Conservation (phyloP, 2,113 vertebrate genomes). For the Scalopus aquaticus region DNA sequence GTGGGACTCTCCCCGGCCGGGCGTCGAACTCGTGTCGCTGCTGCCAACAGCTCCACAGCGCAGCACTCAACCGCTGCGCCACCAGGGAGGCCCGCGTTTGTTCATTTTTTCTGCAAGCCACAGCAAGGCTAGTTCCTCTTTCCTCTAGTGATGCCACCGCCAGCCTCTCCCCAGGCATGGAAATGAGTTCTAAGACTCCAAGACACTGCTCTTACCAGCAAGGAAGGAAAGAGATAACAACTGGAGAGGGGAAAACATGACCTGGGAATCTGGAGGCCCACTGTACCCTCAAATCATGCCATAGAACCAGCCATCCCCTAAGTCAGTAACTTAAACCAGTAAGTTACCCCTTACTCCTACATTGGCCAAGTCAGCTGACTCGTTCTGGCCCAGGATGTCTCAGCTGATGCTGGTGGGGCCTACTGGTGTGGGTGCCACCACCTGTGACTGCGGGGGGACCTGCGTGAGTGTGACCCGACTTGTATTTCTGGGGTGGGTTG, state of each 20-base stretch:
- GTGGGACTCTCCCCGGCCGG: no score
- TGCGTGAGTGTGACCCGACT: neutral
- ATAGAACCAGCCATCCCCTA: neutral
- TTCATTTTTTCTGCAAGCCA: neutral
- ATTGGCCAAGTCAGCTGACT: neutral
- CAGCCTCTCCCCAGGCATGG: neutral
- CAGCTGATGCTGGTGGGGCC: no score
- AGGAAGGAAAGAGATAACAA: neutral
- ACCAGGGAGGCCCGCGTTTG: no score
- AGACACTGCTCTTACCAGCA: neutral
- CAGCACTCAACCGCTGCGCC: no score
- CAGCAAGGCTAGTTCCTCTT: neutral
- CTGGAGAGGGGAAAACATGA: neutral
- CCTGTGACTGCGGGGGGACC: neutral
- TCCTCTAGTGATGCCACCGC: neutral
- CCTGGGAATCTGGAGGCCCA: neutral
- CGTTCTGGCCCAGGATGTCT: no score
- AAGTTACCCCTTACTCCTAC: neutral
- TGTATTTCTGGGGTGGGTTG: neutral
- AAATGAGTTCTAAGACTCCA: neutral
- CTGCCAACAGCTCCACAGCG: no score
- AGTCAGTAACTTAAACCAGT: neutral
- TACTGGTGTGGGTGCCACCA: neutral
- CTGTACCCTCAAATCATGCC: neutral
- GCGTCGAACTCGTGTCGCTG: no score